Evolutionary conservation across 2,113 vertebrate genomes (phyloP).

Genomic region (Urocolius indicus): DNA sequence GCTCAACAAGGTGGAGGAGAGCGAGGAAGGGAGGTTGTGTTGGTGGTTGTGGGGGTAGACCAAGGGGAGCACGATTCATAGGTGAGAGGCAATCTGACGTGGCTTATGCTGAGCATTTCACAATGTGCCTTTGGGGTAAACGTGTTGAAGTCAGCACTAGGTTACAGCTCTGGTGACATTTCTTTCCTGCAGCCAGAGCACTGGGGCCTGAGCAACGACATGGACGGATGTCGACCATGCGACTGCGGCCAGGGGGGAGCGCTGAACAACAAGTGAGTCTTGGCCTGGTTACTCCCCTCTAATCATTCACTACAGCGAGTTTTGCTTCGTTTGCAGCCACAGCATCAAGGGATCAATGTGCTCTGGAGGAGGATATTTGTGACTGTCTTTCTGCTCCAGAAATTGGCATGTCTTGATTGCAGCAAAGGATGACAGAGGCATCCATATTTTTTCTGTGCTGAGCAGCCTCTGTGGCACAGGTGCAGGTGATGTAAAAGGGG

Average conservation of each 20-base stretch:
- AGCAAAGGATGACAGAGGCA: not conserved
- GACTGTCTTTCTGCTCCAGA: not conserved
- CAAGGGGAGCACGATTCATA: not conserved
- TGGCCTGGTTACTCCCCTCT: not conserved
- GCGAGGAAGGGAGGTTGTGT: not conserved
- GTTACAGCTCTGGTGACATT: not conserved
- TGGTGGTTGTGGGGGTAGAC: not conserved
- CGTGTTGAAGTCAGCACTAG: rapidly evolving
- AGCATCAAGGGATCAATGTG: not conserved
- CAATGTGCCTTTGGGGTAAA: not conserved
- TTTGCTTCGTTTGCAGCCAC: not conserved
- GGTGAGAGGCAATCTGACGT: not conserved
- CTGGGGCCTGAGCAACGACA: conserved; percentile 96
- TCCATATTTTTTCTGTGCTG: not conserved
- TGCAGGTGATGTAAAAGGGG: not conserved
- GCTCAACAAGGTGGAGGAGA: not conserved
- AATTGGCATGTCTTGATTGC: not conserved
- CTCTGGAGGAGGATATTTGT: not conserved
- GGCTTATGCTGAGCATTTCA: not conserved
- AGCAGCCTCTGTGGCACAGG: not conserved
- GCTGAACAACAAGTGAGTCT: conserved; percentile 88
- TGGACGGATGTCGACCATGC: conserved; percentile 95
- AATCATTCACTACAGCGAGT: not conserved
- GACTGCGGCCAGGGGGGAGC: conserved; percentile 94
- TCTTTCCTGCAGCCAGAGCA: conserved; percentile 85